Evolutionary conservation across 2,888 invertebrate species (phyloP).

Genomic region (Amitus sp.): DNA sequence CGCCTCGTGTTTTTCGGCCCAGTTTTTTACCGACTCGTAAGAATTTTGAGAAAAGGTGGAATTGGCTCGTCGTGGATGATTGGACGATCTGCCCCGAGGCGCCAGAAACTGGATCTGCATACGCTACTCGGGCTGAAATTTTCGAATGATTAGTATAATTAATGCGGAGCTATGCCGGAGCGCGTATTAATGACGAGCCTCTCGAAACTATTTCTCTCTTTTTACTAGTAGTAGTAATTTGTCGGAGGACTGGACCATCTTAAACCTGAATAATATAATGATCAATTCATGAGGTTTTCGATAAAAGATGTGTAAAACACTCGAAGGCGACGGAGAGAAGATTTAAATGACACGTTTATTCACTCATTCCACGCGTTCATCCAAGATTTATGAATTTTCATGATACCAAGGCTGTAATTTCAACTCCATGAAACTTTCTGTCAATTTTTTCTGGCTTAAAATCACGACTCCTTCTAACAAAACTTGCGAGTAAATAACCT

Average conservation of each 20-base stretch:
- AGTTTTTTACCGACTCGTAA: too few relatives aligned
- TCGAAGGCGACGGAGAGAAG: conserved; percentile 28
- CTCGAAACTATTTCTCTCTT: conserved; percentile 21
- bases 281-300: conserved; percentile 19
- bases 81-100: conserved; percentile 24
- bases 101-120: conserved; percentile 37
- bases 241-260: conserved; percentile 24
- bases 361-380: conserved; percentile 22
- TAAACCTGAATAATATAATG: conserved; percentile 33
- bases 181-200: conserved; percentile 23
- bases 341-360: conserved; percentile 36
- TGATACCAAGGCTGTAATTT: conserved; percentile 4
- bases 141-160: conserved; percentile 38
- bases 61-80: conserved; percentile 15
- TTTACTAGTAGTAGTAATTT: conserved; percentile 26
- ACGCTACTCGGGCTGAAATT: conserved; percentile 13
- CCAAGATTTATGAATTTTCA: conserved; percentile 33
- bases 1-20: too few relatives aligned
- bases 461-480: neutral
- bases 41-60: conserved; percentile 18
- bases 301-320: conserved; percentile 39
- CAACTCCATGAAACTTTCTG: neutral
- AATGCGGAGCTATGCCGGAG: conserved; percentile 27
- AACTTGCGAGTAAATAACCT: neutral
- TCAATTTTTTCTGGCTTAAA: neutral